phyloP scores from a whole-genome alignment of 2,888 invertebrate species.

The Zygothrica quintamaculata region DNA sequence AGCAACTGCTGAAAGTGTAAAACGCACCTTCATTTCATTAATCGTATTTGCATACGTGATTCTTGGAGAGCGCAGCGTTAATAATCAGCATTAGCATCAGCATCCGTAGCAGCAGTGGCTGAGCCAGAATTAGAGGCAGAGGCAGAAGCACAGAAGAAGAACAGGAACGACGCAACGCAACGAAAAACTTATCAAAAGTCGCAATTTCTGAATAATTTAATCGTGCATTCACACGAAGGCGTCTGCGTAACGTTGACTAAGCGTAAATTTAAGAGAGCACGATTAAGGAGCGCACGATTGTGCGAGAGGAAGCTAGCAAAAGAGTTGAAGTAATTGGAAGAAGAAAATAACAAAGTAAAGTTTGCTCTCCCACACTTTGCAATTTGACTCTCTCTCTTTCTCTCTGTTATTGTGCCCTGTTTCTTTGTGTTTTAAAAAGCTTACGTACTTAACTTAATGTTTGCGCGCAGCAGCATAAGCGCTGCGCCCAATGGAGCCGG shows the following conservation, averaged over 20 bases:
- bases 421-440: not conserved
- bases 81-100: constrained; percentile 32
- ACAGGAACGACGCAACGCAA: constrained; percentile 21
- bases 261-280: constrained; percentile 6
- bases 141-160: constrained; percentile 8
- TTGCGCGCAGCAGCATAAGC: constrained; percentile 57
- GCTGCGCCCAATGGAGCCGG: constrained; percentile 40
- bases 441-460: constrained; percentile 47
- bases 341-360: constrained; percentile 11
- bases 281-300: not conserved
- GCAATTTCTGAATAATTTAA: constrained; percentile 78
- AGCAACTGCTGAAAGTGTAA: constrained; percentile 18
- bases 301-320: constrained; percentile 16
- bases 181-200: constrained; percentile 55
- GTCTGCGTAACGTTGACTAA: constrained; percentile 11
- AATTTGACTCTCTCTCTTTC: constrained; percentile 1
- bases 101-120: no score
- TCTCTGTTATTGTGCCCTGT: no score
- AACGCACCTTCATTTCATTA: constrained; percentile 1
- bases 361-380: not conserved
- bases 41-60: constrained; percentile 18
- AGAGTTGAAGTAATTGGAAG: constrained; percentile 46
- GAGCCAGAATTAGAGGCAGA: no score
- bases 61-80: constrained; percentile 17
- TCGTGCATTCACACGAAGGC: constrained; percentile 71